A percentile compares a stretch with the other conserved stretches of the same genome.
phyloP scores from a whole-genome alignment of 1,140 invertebrate genomes.

The Tetraneura akinire region DNA sequence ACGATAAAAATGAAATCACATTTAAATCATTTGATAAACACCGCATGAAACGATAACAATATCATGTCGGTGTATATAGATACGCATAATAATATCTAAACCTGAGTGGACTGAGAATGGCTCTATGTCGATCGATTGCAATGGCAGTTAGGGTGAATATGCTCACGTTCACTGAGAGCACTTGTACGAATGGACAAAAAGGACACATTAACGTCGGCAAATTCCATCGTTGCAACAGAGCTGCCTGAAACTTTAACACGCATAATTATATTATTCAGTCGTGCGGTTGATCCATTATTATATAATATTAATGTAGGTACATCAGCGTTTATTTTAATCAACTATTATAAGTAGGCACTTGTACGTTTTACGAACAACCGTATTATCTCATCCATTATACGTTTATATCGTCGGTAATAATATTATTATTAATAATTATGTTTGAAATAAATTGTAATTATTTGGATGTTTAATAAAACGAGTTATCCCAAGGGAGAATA shows the following conservation, averaged over 20 bases:
- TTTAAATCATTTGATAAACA: too few species aligned
- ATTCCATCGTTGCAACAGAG: constrained; percentile 64
- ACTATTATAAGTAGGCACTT: too few species aligned
- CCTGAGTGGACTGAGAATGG: constrained; percentile 57
- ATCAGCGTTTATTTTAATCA: too few species aligned
- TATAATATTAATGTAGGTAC: too few species aligned
- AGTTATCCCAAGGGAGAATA: too few species aligned
- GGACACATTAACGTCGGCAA: constrained; percentile 64
- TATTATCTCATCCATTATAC: too few species aligned
- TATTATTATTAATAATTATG: too few species aligned
- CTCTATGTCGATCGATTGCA: constrained; percentile 61
- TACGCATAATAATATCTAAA: constrained; percentile 46
- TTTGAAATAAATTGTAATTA: too few species aligned
- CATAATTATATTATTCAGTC: background rate
- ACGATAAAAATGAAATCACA: background rate
- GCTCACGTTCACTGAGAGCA: constrained; percentile 63
- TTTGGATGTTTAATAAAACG: too few species aligned
- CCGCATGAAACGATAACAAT: background rate
- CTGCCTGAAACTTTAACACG: constrained; percentile 62
- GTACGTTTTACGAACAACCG: too few species aligned
- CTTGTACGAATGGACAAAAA: constrained; percentile 64
- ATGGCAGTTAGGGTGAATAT: constrained; percentile 65
- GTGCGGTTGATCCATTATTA: too few species aligned
- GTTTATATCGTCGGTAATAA: too few species aligned
- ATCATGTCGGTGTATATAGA: background rate